phyloP scores from a whole-genome alignment of 53 echinoderm and acorn worm genomes.

The Temnopleurus reevesii region DNA sequence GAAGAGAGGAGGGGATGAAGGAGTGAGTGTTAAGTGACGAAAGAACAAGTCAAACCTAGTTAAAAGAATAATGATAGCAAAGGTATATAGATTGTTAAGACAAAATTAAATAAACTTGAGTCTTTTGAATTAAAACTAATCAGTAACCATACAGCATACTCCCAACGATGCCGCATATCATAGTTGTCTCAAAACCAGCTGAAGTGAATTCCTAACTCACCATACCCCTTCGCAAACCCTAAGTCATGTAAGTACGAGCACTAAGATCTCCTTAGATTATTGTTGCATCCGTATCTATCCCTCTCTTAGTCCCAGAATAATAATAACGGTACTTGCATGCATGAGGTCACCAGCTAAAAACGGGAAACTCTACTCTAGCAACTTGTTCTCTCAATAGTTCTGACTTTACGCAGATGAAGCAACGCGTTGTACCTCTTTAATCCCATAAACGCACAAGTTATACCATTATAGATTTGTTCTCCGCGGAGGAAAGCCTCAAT shows the following conservation, averaged over 20 bases:
- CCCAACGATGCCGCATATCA: not conserved
- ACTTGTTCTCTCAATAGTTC: not conserved
- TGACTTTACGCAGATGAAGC: not conserved
- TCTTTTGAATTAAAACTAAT: no score
- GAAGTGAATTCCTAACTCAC: not conserved
- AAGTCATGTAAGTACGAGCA: not conserved
- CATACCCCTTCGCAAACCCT: not conserved
- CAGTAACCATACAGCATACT: no score
- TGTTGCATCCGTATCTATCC: not conserved
- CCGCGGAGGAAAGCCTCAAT: not conserved
- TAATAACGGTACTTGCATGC: not conserved
- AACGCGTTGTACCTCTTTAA: not conserved
- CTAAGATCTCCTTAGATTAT: not conserved
- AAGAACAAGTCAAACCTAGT: no score
- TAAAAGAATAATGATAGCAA: no score
- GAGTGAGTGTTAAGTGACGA: no score
- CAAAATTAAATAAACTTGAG: no score
- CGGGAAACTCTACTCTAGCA: not conserved
- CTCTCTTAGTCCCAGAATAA: not conserved
- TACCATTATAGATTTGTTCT: not conserved
- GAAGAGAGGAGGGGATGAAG: no score
- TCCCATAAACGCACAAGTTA: not conserved
- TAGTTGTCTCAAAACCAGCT: not conserved
- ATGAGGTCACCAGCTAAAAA: slow-evolving; percentile 18
- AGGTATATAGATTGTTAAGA: no score